These are phyloP conservation scores for Plodia interpunctella DNA, from an alignment of 1,140 invertebrate genomes.

Conservation along the genomic window DNA sequence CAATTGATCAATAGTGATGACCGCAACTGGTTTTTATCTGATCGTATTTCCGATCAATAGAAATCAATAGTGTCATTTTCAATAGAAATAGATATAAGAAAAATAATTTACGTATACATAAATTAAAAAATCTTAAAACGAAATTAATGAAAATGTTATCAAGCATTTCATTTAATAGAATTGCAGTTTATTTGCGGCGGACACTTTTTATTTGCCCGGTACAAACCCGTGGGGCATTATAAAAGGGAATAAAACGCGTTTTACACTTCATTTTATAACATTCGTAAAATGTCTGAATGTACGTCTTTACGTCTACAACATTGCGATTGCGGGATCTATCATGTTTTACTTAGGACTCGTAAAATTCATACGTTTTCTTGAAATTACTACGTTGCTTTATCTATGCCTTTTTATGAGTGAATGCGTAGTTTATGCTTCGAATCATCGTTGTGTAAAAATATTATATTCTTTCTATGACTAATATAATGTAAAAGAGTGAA, in stretches of 20 bases:
- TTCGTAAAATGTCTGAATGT: slow-evolving; percentile 24
- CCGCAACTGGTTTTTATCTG: neutral
- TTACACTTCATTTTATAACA: slow-evolving; percentile 42
- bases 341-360: slow-evolving; percentile 28
- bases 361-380: slow-evolving; percentile 15
- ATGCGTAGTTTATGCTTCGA: no score
- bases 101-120: no score
- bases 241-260: slow-evolving; percentile 39
- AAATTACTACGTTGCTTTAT: no score
- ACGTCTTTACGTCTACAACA: slow-evolving; percentile 11
- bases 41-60: no score
- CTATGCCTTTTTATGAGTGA: no score
- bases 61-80: no score
- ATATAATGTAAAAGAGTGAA: no score
- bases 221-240: slow-evolving; percentile 34
- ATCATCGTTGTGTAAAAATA: no score
- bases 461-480: no score
- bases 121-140: neutral
- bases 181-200: neutral
- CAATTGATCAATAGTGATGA: neutral
- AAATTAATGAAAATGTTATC: neutral
- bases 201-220: slow-evolving; percentile 21
- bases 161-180: slow-evolving; percentile 6
- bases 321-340: slow-evolving; percentile 23
- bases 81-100: no score